Evolutionary conservation across 2,888 invertebrate species (phyloP), one percentile per base, ranked within the genome.

Genomic region (Mimachlamys varia): DNA sequence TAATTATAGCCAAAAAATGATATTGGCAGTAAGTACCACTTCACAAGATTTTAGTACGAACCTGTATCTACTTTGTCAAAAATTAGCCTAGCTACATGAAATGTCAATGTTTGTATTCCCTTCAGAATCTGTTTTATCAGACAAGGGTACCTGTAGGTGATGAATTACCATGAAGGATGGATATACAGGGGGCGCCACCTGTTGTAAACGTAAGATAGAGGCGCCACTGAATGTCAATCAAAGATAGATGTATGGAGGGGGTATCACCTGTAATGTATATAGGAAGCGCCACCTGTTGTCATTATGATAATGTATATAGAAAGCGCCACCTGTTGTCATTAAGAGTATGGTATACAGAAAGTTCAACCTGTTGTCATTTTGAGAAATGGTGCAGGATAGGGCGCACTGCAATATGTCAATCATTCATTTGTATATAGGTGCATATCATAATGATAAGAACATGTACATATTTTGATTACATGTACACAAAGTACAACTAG

Each of bases 1-100:
- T 76, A 33, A 76, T 76, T 33, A 76, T 76, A 76, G 76, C 76
- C 7, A 58, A n/a, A 58, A 58, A n/a, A 58, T 58, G n/a, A 58
- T 58, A 58, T n/a, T 10, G 58, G 58, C 58, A 76, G 10, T 76
- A 10, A 33, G 27, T 76, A 33, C 33, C 33, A 10, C 33, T 76
- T 33, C 76, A 27, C 76, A 19, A 76, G 76, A 2, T 76, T 22
- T 27, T 22, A 33, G 33, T 76, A 76, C 27, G 12, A 76, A 33
- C 10, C 76, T 76, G 76, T 33, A 27, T 33, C 76, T 76, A 76
- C 76, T 76, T 76, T 76, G 33, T 76, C 33, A 76, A 76, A 33
- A 76, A 76, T 76, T 76, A 76, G 76, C 76, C 76, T 33, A 76
- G 76, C 76, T 76, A 76, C 76, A 33, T 76, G 76, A 76, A 76